A percentile compares a stretch with the other conserved stretches of the same genome.
phyloP scores from a whole-genome alignment of 2,797 vertebrate species.

The Enoplosus armatus region DNA sequence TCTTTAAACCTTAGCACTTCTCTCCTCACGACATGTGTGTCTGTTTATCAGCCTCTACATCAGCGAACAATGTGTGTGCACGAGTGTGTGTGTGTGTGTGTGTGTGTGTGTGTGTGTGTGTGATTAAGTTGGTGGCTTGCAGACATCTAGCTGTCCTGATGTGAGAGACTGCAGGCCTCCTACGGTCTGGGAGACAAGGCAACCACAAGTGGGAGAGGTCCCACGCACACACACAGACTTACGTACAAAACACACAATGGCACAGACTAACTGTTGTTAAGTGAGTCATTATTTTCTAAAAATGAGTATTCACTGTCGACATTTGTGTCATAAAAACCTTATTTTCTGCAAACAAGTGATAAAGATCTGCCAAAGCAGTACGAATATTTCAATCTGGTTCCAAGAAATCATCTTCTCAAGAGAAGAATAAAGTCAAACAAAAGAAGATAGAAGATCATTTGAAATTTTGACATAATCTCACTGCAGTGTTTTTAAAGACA shows the following conservation, averaged over 20 bases:
- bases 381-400: background rate
- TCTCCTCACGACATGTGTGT: background rate
- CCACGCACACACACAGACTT: conserved; percentile 24
- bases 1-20: conserved; percentile 7
- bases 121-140: conserved; percentile 53
- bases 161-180: conserved; percentile 80
- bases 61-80: conserved; percentile 11
- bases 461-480: background rate
- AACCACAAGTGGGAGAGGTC: conserved; percentile 69
- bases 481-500: background rate
- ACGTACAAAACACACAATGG: conserved; percentile 27
- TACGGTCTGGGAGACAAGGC: conserved; percentile 75
- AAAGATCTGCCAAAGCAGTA: background rate
- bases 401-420: background rate
- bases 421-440: background rate
- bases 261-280: conserved; percentile 31
- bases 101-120: conserved; percentile 22
- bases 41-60: conserved; percentile 42
- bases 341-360: background rate
- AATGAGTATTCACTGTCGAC: background rate
- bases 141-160: conserved; percentile 54
- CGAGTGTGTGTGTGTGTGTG: conserved; percentile 28
- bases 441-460: too few species aligned
- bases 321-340: background rate
- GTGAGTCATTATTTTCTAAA: background rate